phyloP scores from a whole-genome alignment of 2,888 invertebrate species.

The Drosophila stalkeri region DNA sequence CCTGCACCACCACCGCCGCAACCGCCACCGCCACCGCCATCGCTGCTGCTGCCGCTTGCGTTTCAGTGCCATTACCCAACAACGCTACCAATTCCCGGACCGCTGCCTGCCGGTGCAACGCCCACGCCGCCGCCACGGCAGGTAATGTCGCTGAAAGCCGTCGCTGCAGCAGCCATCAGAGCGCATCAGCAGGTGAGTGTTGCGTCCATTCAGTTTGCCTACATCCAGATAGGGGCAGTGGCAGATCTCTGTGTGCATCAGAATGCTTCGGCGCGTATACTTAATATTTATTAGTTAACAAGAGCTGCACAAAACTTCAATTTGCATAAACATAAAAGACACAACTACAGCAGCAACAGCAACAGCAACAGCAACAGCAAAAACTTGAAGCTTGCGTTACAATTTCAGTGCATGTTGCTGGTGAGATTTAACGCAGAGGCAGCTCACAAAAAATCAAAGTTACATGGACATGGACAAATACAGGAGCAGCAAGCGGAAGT shows the following conservation, averaged over 20 bases:
- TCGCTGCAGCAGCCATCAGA: constrained; percentile 68
- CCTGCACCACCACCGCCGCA: constrained; percentile 69
- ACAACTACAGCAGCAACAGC: constrained; percentile 47
- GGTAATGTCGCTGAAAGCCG: constrained; percentile 66
- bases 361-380: constrained; percentile 32
- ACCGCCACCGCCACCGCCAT: constrained; percentile 62
- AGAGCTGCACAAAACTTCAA: constrained; percentile 67
- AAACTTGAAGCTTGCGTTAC: constrained; percentile 14
- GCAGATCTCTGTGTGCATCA: constrained; percentile 33
- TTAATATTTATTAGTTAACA: constrained; percentile 79
- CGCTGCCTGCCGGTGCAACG: constrained; percentile 10
- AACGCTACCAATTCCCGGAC: constrained; percentile 10
- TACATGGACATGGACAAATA: constrained; percentile 58
- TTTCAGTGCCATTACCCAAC: constrained; percentile 45
- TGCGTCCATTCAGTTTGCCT: not conserved
- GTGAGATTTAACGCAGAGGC: constrained; percentile 70
- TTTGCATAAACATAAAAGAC: constrained; percentile 81
- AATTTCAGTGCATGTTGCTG: constrained; percentile 55
- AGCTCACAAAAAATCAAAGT: constrained; percentile 77
- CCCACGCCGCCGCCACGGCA: constrained; percentile 24
- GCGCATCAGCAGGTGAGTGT: constrained; percentile 81
- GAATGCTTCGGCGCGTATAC: constrained; percentile 64
- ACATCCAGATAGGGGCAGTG: constrained; percentile 14
- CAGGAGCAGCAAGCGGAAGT: constrained; percentile 56
- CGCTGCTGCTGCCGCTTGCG: constrained; percentile 48